phyloP scores from a whole-genome alignment of 2,888 invertebrate genomes.

The Rhogogaster chlorosoma region DNA sequence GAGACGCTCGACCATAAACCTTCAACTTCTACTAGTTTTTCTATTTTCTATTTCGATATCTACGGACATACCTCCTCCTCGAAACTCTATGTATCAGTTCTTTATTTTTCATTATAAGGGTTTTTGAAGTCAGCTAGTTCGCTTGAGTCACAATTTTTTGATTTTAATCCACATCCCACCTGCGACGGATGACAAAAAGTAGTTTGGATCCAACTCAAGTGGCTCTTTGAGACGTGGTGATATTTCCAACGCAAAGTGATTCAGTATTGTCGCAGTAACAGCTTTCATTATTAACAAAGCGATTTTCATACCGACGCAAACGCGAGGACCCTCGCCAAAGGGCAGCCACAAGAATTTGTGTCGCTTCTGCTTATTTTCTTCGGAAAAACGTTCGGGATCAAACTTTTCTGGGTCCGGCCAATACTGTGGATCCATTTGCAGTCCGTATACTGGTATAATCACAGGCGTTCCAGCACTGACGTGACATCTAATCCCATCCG shows the following conservation, averaged over 20 bases:
- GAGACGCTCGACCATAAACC: too few relatives aligned
- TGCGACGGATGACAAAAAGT: slow-evolving; percentile 41
- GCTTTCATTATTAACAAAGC: slow-evolving; percentile 64
- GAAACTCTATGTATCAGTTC: too few relatives aligned
- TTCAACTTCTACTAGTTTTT: too few relatives aligned
- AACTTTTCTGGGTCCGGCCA: slow-evolving; percentile 65
- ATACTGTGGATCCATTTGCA: slow-evolving; percentile 62
- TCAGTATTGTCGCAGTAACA: slow-evolving; percentile 58
- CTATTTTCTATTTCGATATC: too few relatives aligned
- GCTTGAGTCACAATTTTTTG: background rate
- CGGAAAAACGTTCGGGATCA: slow-evolving; percentile 67
- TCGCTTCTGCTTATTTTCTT: slow-evolving; percentile 58
- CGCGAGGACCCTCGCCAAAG: slow-evolving; percentile 70
- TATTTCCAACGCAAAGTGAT: slow-evolving; percentile 60
- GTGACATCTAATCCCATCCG: slow-evolving; percentile 63
- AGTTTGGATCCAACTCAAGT: slow-evolving; percentile 55
- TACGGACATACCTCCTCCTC: too few relatives aligned
- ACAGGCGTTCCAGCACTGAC: slow-evolving; percentile 61
- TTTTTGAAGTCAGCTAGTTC: background rate
- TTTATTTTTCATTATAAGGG: too few relatives aligned
- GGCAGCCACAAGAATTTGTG: slow-evolving; percentile 63
- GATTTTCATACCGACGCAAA: slow-evolving; percentile 68
- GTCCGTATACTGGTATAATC: slow-evolving; percentile 53
- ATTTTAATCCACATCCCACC: slow-evolving; percentile 56
- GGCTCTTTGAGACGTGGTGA: slow-evolving; percentile 62